Evolutionary conservation across 2,888 invertebrate species (phyloP).

Genomic region (Trissolcus brochymenae): DNA sequence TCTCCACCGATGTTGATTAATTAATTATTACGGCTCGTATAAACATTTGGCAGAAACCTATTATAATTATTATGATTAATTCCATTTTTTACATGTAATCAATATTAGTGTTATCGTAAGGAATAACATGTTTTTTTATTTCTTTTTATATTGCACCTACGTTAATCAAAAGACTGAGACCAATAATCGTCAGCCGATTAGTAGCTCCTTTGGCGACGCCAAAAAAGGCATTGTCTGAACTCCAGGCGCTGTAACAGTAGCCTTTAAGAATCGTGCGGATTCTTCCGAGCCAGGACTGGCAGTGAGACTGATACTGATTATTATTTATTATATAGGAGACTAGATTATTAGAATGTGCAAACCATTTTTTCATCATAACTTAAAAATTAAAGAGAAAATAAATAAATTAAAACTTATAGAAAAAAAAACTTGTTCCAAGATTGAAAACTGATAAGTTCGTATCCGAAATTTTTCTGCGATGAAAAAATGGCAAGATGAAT

Average conservation of each 20-base stretch:
- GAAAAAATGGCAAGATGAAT: too few relatives aligned
- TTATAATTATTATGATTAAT: constrained; percentile 17
- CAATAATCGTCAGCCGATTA: constrained; percentile 48
- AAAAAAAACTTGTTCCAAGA: neutral
- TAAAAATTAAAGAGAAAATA: neutral
- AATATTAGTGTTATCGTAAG: constrained; percentile 22
- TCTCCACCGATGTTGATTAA: constrained; percentile 11
- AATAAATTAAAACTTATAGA: constrained; percentile 1
- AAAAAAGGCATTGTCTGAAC: constrained; percentile 49
- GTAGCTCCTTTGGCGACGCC: constrained; percentile 47
- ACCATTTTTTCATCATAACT: constrained; percentile 1
- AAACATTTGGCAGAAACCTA: constrained; percentile 33
- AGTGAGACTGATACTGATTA: constrained; percentile 53
- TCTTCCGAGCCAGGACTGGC: constrained; percentile 41
- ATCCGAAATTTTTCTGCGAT: neutral
- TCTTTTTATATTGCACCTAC: constrained; percentile 40
- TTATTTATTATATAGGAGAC: constrained; percentile 32
- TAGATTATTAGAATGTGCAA: constrained; percentile 31
- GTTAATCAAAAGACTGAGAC: constrained; percentile 42
- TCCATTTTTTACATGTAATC: constrained; percentile 22
- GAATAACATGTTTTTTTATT: constrained; percentile 21
- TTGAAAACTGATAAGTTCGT: constrained; percentile 1
- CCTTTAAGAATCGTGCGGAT: constrained; percentile 20
- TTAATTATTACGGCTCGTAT: constrained; percentile 16
- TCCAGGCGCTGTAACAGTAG: constrained; percentile 42